Base-by-base conservation (phyloP, 2,888 invertebrate species). In the Latrodectus hesperus region DNA sequence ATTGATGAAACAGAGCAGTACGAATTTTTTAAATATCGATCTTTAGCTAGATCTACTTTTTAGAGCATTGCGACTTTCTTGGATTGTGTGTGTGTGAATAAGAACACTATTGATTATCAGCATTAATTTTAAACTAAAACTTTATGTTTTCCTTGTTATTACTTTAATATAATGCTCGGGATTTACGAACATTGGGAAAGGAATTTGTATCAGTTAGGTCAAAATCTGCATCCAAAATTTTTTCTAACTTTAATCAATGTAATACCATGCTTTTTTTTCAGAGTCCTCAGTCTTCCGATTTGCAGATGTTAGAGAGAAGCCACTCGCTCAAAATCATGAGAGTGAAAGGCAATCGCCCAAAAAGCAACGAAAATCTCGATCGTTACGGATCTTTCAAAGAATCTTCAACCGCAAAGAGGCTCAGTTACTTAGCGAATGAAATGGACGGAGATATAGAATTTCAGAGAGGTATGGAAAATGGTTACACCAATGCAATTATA, bases 301-400 rank as follows among this genome's bases (percentile, higher is more conserved):
- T 78, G 14, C 55, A 65, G 38, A 38, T 74, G 38, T 49, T 84
- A 71, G 84, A 88, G 16, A 67, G 84, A 11, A 81, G 84, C 26
- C 76, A 84, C 64, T 88, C 88, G 12, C 55, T 88, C 11, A 80
- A 76, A 22, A 52, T 81, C 51, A 52, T 77, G 12, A 68, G 80
- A 12, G 55, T 68, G 10, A 83, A 79, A 70, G 68, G 70, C 10
- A 38, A 38, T 38, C 74, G 75, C 14, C 60, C 70, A 5, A 71
- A 73, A 64, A 55, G n/a, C 55, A 53, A 16, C 10, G 64, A 53
- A 14, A 55, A 22, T 8, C 12, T 77, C n/a, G 77, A 72, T 60
- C 64, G 76, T 26, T 72, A 76, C 17, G 80, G 75, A 0, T 85
- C 84, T 16, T 79, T 88, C 16, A 87, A 82, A 26, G 87, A 87